phyloP scores from a whole-genome alignment of 2,113 vertebrate genomes.

The human (Homo sapiens) region DNA sequence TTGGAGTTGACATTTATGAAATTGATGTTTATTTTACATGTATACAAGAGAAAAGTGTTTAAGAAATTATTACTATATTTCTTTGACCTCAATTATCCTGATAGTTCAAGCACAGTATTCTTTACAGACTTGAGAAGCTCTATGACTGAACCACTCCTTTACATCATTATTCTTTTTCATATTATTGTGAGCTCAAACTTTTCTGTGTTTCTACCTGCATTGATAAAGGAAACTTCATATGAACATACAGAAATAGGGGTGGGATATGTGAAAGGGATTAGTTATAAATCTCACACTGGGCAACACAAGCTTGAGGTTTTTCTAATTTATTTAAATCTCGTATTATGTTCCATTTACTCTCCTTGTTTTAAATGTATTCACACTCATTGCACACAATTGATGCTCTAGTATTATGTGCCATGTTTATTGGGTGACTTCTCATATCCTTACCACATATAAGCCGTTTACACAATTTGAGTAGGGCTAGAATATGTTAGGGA shows the following conservation, averaged over 20 bases:
- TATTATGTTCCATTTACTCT: neutral
- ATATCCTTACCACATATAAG: neutral
- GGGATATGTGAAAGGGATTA: neutral
- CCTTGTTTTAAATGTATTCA: neutral
- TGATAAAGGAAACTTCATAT: neutral
- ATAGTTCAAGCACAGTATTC: neutral
- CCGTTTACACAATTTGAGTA: neutral
- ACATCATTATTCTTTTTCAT: neutral
- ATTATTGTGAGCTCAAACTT: neutral
- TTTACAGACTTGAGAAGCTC: neutral
- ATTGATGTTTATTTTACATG: slow-evolving; percentile 28
- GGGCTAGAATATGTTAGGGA: neutral
- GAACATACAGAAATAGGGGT: neutral
- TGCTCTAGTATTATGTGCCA: neutral
- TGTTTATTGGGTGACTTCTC: neutral
- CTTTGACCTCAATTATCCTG: slow-evolving; percentile 12
- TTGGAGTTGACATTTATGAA: neutral
- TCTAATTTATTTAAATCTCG: neutral
- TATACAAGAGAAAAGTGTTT: neutral
- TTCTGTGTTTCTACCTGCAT: neutral
- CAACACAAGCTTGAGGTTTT: neutral
- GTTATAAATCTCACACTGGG: neutral
- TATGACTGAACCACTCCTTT: neutral
- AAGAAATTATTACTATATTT: slow-evolving; percentile 22
- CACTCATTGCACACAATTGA: neutral